phyloP scores from a whole-genome alignment of 1,140 invertebrate species.

The Reticulitermes speratus region DNA sequence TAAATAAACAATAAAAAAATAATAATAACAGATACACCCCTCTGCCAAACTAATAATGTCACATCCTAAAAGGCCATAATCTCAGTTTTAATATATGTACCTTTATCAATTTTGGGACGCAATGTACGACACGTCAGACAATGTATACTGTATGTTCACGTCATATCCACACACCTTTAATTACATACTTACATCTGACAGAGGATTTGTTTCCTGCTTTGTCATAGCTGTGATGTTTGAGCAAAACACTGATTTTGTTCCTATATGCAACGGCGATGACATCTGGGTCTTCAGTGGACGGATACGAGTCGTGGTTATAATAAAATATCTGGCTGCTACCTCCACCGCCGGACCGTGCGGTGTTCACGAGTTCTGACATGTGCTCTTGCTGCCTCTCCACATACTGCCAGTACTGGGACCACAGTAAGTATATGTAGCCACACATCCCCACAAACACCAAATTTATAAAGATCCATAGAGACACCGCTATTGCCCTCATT shows the following conservation, averaged over 20 bases:
- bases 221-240: not conserved
- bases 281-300: not conserved
- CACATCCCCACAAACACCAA: slow-evolving; percentile 67
- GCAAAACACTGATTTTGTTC: not conserved
- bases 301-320: not conserved
- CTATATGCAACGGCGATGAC: not conserved
- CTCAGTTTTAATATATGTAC: too few species aligned
- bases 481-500: slow-evolving; percentile 63
- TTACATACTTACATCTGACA: not conserved
- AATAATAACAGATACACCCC: too few species aligned
- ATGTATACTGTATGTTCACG: too few species aligned
- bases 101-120: too few species aligned
- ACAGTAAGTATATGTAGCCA: slow-evolving; percentile 67
- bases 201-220: not conserved
- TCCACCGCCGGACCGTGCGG: not conserved
- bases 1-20: too few species aligned
- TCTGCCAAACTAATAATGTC: too few species aligned
- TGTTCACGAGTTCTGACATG: not conserved
- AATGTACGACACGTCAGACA: too few species aligned
- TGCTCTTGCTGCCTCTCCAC: slow-evolving; percentile 51
- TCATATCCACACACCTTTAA: too few species aligned
- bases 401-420: slow-evolving; percentile 68
- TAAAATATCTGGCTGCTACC: not conserved
- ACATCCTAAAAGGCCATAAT: too few species aligned
- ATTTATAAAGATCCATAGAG: slow-evolving; percentile 69